These are phyloP conservation scores for Heliconius congener DNA, from an alignment of 1,140 invertebrate genomes.

Conservation along the genomic window DNA sequence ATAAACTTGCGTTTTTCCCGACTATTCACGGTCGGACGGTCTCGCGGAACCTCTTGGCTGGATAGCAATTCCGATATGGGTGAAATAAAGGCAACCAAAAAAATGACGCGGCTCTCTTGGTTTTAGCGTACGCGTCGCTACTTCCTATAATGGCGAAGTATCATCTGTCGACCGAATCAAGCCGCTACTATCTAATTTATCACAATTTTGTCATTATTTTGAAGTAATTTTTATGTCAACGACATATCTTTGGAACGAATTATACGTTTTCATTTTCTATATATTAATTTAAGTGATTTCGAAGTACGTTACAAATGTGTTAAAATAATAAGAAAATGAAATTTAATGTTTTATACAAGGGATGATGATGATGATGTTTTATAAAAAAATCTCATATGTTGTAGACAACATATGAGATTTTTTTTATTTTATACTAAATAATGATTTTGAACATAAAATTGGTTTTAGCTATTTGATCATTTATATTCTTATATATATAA, in stretches of 20 bases:
- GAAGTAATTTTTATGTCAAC: conserved; percentile 51
- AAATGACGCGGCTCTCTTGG: conserved; percentile 43
- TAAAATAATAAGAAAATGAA: not conserved
- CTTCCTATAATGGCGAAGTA: conserved; percentile 58
- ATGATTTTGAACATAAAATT: no score
- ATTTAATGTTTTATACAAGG: not conserved
- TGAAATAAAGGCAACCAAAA: conserved; percentile 56
- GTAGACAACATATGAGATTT: no score
- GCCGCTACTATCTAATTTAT: conserved; percentile 53
- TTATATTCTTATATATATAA: no score
- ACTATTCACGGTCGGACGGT: conserved; percentile 67
- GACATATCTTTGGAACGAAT: conserved; percentile 36
- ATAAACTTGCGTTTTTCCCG: conserved; percentile 76
- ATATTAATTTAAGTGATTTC: not conserved
- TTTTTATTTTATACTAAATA: no score
- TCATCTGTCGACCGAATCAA: conserved; percentile 43
- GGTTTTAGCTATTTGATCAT: no score
- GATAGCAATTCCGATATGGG: conserved; percentile 65
- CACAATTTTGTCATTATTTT: conserved; percentile 45
- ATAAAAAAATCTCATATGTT: no score
- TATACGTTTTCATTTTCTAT: conserved; percentile 16
- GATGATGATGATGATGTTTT: no score
- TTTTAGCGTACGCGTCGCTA: conserved; percentile 55
- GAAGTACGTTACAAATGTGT: not conserved
- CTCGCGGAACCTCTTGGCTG: conserved; percentile 57